Evolutionary conservation across 2,797 vertebrate genomes (phyloP), one percentile per base, ranked within the genome.

Genomic region (Rousettus madagascariensis): DNA sequence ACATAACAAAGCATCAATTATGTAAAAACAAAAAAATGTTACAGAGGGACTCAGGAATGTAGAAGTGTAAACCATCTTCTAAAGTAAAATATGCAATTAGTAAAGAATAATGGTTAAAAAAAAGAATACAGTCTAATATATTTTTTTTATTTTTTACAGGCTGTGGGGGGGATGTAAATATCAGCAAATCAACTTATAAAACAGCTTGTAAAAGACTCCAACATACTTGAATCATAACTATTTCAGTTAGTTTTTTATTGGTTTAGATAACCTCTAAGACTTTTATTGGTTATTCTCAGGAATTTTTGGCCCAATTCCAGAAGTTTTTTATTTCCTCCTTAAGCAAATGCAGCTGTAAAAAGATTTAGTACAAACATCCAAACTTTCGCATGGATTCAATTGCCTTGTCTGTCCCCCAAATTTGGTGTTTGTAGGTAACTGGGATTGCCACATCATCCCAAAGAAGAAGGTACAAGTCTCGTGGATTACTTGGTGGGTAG

Each of bases 211-310:
- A 90, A 90, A 93, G 11, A 75, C 8, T 16, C 55, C 33, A 75
- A 51, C 36, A 49, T 74, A 46, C 33, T 41, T 90, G 51, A 36
- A 79, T 93, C 82, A 71, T 71, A 85, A 90, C 72, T 28, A 19
- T 94, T 91, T 93, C 75, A 30, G 26, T 93, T 88, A 43, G 72
- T 91, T 94, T 94, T 90, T 69, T 75, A 87, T 63, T 86, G 49
- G 51, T 74, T 30, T 94, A 63, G 95, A 87, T 90, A 91, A 97
- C 72, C 30, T 77, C 10, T 41, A 69, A 59, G 55, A 63, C 55
- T 79, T 95, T 82, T 72, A 59, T 55, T 88, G 74, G 46, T 91
- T 68, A 86, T 66, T 80, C 72, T 19, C 55, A 85, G 61, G 61
- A 87, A 80, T 66, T 49, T 91, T 66, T 83, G 92, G 33, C 30